Evolutionary conservation across 2,888 invertebrate species (phyloP).

Genomic region (Yponomeuta malinellus): DNA sequence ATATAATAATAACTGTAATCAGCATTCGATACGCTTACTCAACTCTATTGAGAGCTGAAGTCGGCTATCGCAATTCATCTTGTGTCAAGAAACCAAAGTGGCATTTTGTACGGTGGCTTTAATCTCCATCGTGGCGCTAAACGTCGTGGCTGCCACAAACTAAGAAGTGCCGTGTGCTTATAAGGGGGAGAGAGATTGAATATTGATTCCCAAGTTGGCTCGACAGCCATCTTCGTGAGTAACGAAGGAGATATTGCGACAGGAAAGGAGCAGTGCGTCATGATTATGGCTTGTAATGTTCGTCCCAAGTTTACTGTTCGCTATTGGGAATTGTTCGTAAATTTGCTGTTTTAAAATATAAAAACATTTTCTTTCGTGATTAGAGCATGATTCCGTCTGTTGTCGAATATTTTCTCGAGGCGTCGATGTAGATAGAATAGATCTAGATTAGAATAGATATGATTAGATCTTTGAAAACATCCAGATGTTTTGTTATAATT

Average conservation of each 20-base stretch:
- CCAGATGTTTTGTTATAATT: too few species aligned
- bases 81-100: constrained; percentile 4
- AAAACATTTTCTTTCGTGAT: too few species aligned
- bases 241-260: constrained; percentile 19
- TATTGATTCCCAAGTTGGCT: constrained; percentile 64
- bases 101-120: constrained; percentile 27
- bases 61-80: background rate
- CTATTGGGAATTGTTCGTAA: too few species aligned
- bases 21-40: constrained; percentile 5
- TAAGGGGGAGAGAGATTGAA: constrained; percentile 73
- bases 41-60: background rate
- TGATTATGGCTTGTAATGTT: too few species aligned
- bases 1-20: constrained; percentile 7
- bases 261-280: too few species aligned
- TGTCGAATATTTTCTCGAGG: too few species aligned
- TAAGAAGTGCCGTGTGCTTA: constrained; percentile 30
- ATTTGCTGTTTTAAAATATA: too few species aligned
- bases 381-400: too few species aligned
- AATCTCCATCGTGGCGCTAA: constrained; percentile 57
- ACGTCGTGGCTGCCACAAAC: constrained; percentile 53
- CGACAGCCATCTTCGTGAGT: constrained; percentile 59
- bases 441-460: too few species aligned
- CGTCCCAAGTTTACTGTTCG: too few species aligned
- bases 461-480: too few species aligned
- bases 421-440: too few species aligned